Percentiles rank a stretch among this genome's conserved stretches.
Conservation (phyloP, 2,113 vertebrate species). For the Smithornis capensis region DNA sequence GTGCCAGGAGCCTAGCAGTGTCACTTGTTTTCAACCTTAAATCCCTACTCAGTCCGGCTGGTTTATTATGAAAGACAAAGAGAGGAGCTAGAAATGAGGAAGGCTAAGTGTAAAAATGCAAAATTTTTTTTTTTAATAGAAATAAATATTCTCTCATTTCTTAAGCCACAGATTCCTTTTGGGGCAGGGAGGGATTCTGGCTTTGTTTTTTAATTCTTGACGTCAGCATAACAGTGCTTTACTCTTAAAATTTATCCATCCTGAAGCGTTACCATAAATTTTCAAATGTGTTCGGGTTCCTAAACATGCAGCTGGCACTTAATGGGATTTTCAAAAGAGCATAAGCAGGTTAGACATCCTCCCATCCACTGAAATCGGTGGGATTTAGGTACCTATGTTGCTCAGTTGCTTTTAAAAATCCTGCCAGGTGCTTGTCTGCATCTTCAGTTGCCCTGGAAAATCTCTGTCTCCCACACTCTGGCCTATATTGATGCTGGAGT, state of each 20-base stretch:
- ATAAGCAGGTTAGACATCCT: conserved; percentile 44
- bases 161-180: background rate
- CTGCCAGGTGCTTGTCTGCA: conserved; percentile 5
- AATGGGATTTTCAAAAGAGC: conserved; percentile 50
- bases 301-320: conserved; percentile 27
- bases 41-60: background rate
- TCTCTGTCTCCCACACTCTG: background rate
- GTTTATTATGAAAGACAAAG: background rate
- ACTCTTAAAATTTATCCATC: background rate
- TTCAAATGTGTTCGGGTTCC: background rate
- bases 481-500: background rate
- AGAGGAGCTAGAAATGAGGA: background rate
- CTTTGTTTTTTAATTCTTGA: background rate
- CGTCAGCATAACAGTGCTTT: background rate
- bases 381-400: conserved; percentile 14
- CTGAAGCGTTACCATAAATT: background rate
- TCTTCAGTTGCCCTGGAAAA: conserved; percentile 26
- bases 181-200: background rate
- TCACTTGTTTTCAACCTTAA: background rate
- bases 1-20: background rate
- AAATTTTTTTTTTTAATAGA: background rate
- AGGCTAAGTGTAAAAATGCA: background rate
- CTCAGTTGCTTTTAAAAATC: conserved; percentile 8
- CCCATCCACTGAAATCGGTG: background rate
- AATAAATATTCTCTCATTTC: background rate